These are phyloP conservation scores for Rhinopomastus cyanomelas DNA, from an alignment of 2,113 vertebrate genomes.

Conservation along the genomic window DNA sequence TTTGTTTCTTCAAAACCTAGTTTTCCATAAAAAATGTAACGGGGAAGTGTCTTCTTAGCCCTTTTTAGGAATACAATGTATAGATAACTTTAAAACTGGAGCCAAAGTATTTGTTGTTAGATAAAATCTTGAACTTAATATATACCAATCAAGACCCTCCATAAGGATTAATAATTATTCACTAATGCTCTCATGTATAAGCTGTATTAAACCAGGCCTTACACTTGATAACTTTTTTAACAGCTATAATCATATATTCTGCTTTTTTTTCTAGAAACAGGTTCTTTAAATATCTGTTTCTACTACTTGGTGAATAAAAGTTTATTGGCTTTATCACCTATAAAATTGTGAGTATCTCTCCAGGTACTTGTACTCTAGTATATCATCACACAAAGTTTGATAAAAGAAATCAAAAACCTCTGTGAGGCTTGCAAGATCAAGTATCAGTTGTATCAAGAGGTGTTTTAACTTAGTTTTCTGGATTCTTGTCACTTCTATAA, in stretches of 20 bases:
- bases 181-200: neutral
- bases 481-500: neutral
- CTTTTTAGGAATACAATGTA: neutral
- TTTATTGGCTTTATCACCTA: neutral
- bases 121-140: neutral
- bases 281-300: slow-evolving; percentile 6
- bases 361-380: neutral
- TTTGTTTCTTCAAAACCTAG: neutral
- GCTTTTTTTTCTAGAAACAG: neutral
- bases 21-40: neutral
- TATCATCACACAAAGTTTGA: neutral
- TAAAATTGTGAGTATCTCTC: slow-evolving; percentile 3
- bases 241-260: neutral
- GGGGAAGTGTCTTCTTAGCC: neutral
- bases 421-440: neutral
- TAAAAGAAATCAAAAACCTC: neutral
- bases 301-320: neutral
- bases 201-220: neutral
- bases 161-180: neutral
- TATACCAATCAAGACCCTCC: neutral
- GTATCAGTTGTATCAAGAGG: neutral
- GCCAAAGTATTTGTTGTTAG: neutral
- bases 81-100: neutral
- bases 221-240: neutral
- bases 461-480: neutral